Conservation (phyloP, 2,888 invertebrate genomes). For the Nemotelus nigrinus region DNA sequence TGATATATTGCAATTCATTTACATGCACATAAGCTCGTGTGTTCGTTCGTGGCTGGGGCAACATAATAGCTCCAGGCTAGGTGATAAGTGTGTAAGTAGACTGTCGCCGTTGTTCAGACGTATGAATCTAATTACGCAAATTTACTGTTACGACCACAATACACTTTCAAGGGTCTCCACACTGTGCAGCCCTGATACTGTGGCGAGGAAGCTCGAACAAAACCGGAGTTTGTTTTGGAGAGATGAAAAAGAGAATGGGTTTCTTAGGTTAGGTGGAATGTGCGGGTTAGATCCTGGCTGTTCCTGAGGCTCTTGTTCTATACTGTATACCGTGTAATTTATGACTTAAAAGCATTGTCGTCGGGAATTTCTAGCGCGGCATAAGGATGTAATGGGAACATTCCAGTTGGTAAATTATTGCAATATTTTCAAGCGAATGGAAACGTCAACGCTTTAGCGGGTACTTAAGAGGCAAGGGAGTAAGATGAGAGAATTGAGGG, state of each 20-base stretch:
- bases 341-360: conserved; percentile 16
- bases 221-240: background rate
- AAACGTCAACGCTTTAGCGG: too few relatives aligned
- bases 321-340: conserved; percentile 7
- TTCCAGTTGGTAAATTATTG: conserved; percentile 33
- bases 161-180: background rate
- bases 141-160: conserved; percentile 14
- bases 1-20: conserved; percentile 8
- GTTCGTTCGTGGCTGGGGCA: background rate
- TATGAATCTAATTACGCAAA: conserved; percentile 37
- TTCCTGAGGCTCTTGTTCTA: background rate
- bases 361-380: background rate
- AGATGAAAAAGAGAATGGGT: conserved; percentile 4
- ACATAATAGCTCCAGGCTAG: background rate
- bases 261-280: conserved; percentile 20
- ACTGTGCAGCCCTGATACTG: background rate
- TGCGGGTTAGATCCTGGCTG: background rate
- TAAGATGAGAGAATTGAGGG: too few relatives aligned
- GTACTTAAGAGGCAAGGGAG: too few relatives aligned
- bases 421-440: conserved; percentile 19
- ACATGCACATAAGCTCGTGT: background rate
- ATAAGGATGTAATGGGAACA: background rate
- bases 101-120: conserved; percentile 31
- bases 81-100: conserved; percentile 19
- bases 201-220: background rate